Conservation (phyloP, 2,797 vertebrate species). For the Phataginus tricuspis region DNA sequence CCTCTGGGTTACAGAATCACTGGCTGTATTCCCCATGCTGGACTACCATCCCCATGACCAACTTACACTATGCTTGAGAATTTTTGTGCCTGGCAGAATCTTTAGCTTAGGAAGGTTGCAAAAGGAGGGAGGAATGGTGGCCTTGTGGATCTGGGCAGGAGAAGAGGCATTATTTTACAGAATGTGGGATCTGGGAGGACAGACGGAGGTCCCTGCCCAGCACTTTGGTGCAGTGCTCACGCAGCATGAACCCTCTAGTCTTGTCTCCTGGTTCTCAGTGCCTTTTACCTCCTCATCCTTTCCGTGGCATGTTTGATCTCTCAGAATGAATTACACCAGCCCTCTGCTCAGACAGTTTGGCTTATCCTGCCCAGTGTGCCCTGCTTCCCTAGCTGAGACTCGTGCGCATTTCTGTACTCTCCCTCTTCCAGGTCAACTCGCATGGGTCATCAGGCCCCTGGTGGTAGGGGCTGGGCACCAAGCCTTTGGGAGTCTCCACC, state of each 20-base stretch:
- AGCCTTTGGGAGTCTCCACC: not conserved
- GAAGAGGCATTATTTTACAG: not conserved
- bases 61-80: too few relatives aligned
- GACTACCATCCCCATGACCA: too few relatives aligned
- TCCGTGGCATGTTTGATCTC: not conserved
- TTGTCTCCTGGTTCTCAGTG: not conserved
- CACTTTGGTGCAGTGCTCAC: not conserved
- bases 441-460: not conserved
- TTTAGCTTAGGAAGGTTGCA: not conserved
- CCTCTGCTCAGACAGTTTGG: not conserved
- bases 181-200: not conserved
- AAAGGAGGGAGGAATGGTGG: not conserved
- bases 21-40: too few relatives aligned
- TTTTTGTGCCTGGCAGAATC: too few relatives aligned
- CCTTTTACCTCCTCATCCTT: not conserved
- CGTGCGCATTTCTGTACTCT: fast-evolving
- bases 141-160: not conserved
- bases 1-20: too few relatives aligned
- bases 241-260: not conserved
- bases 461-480: not conserved
- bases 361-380: not conserved
- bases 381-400: not conserved
- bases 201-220: not conserved
- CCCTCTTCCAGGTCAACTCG: not conserved
- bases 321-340: not conserved